Percentiles rank a stretch among this genome's conserved stretches.
These are phyloP conservation scores for Wasmannia auropunctata DNA, from an alignment of 1,140 invertebrate species.

Conservation along the genomic window DNA sequence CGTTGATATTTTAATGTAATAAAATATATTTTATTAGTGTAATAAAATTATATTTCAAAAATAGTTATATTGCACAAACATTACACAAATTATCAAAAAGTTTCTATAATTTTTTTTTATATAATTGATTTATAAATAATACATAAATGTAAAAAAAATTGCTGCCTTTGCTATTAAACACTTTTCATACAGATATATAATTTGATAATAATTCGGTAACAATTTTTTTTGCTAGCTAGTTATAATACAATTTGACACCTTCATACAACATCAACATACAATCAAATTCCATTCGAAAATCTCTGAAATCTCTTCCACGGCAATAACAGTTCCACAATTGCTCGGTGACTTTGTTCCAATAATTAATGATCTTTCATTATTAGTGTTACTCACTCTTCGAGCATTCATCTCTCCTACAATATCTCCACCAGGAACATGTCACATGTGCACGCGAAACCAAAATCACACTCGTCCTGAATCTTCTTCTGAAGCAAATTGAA, in stretches of 20 bases:
- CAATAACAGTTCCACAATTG: not conserved
- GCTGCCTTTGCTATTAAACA: not conserved
- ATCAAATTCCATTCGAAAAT: not conserved
- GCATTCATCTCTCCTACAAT: conserved; percentile 75
- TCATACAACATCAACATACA: not conserved
- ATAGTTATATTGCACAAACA: not conserved
- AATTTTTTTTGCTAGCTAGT: too few relatives aligned
- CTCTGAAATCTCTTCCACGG: not conserved
- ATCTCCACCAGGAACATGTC: conserved; percentile 61
- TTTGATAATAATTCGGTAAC: conserved; percentile 2
- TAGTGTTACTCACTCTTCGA: conserved; percentile 80
- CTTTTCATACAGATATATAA: too few relatives aligned
- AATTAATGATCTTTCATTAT: conserved; percentile 14
- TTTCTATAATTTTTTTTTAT: not conserved
- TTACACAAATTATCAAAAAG: not conserved
- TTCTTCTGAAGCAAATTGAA: not conserved
- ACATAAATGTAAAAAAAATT: not conserved
- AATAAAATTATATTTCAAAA: not conserved
- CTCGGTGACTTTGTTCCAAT: not conserved
- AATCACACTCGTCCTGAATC: conserved; percentile 45
- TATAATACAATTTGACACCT: not conserved
- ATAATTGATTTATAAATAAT: not conserved
- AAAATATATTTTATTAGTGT: not conserved
- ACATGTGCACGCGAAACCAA: conserved; percentile 35
- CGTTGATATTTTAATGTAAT: not conserved